Evolutionary conservation across 1,140 invertebrate genomes (phyloP).

Genomic region (Hylaeus anthracinus): DNA sequence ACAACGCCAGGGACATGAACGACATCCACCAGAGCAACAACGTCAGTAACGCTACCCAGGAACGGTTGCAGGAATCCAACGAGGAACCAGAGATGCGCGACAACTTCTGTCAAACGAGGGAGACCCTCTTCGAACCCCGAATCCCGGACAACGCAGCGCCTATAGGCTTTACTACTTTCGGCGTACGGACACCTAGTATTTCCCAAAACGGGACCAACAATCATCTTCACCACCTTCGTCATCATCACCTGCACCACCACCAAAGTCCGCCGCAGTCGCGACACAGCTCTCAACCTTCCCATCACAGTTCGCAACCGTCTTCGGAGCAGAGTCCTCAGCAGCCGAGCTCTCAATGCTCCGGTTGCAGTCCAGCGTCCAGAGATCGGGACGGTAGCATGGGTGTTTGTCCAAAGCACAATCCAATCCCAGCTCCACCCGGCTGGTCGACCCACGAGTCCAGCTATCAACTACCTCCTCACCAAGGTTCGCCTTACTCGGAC

Average conservation of each 20-base stretch:
- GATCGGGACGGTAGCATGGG: slow-evolving; percentile 58
- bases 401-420: slow-evolving; percentile 71
- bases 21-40: slow-evolving; percentile 80
- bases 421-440: slow-evolving; percentile 75
- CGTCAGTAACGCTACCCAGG: slow-evolving; percentile 79
- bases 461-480: slow-evolving; percentile 51
- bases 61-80: slow-evolving; percentile 79
- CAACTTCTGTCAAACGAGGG: slow-evolving; percentile 89
- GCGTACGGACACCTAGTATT: slow-evolving; percentile 60
- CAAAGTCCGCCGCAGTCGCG: slow-evolving; percentile 57
- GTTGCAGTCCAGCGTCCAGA: slow-evolving; percentile 65
- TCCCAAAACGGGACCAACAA: slow-evolving; percentile 67
- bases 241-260: slow-evolving; percentile 57
- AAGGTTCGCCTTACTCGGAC: slow-evolving; percentile 57
- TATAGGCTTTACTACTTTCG: slow-evolving; percentile 73
- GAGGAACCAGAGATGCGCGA: slow-evolving; percentile 86
- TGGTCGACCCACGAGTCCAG: slow-evolving; percentile 71
- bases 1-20: slow-evolving; percentile 73
- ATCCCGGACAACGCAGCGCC: slow-evolving; percentile 55
- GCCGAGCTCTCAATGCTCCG: slow-evolving; percentile 61
- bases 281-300: slow-evolving; percentile 54
- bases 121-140: slow-evolving; percentile 85
- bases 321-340: slow-evolving; percentile 45
- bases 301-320: slow-evolving; percentile 42
- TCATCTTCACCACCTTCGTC: slow-evolving; percentile 55